Evolutionary conservation across 1,140 invertebrate genomes (phyloP).

Genomic region (Lethocerus indicus): DNA sequence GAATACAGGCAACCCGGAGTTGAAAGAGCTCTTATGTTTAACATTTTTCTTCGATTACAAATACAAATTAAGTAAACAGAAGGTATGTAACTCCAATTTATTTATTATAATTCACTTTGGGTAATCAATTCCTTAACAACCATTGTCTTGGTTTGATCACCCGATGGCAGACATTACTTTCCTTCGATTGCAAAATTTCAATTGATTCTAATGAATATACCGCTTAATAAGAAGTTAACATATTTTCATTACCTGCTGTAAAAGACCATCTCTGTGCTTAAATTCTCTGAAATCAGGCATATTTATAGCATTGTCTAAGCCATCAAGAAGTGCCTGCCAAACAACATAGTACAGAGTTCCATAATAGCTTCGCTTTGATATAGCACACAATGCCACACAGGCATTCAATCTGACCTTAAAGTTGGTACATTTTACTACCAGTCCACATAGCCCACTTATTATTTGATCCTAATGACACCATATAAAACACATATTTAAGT

Average conservation of each 20-base stretch:
- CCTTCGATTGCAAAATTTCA: neutral
- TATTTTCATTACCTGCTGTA: conserved; percentile 6
- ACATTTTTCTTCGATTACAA: no score
- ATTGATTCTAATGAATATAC: neutral
- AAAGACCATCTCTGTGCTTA: conserved; percentile 12
- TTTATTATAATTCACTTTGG: neutral
- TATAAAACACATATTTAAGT: neutral
- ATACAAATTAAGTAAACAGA: no score
- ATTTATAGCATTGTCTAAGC: conserved; percentile 15
- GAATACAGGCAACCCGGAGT: neutral
- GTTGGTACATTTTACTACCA: conserved; percentile 13
- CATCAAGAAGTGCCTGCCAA: conserved; percentile 12
- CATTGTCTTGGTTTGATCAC: neutral
- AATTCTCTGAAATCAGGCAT: conserved; percentile 16
- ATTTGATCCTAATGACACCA: conserved; percentile 2
- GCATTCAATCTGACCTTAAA: conserved; percentile 16
- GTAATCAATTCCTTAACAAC: neutral
- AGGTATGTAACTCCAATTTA: neutral
- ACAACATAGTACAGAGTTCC: conserved; percentile 6
- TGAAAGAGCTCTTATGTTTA: neutral
- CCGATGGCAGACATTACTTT: neutral
- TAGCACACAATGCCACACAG: conserved; percentile 8
- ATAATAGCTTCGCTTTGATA: conserved; percentile 6
- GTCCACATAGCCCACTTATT: conserved; percentile 8
- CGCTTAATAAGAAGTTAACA: neutral